These are phyloP conservation scores for Neuroscelio doddi DNA, from an alignment of 2,888 invertebrate genomes.

Conservation along the genomic window DNA sequence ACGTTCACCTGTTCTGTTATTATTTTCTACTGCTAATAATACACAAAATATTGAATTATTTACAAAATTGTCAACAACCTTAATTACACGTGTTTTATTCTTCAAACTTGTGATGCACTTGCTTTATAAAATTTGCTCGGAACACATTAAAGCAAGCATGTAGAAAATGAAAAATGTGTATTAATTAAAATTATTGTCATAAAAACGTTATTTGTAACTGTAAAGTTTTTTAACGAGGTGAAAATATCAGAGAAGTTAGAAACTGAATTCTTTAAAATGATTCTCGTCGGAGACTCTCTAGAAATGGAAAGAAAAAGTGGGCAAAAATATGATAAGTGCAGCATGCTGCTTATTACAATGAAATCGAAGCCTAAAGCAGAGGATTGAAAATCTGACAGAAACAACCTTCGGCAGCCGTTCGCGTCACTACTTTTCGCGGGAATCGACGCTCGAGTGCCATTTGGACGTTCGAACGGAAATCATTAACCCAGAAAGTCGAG, in stretches of 20 bases:
- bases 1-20: too few relatives aligned
- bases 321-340: not conserved
- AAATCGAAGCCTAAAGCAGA: slow-evolving; percentile 20
- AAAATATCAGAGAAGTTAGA: slow-evolving; percentile 3
- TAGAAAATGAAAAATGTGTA: not conserved
- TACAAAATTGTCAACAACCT: too few relatives aligned
- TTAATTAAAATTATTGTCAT: not conserved
- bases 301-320: not conserved
- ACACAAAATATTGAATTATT: too few relatives aligned
- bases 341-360: slow-evolving; percentile 23
- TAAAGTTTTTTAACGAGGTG: not conserved
- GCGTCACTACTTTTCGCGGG: slow-evolving; percentile 38
- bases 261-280: not conserved
- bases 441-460: slow-evolving; percentile 53
- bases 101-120: too few relatives aligned
- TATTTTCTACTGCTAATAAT: too few relatives aligned
- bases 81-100: too few relatives aligned
- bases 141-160: too few relatives aligned
- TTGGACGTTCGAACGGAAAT: slow-evolving; percentile 55
- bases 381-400: slow-evolving; percentile 26
- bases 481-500: slow-evolving; percentile 57
- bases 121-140: too few relatives aligned
- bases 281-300: not conserved
- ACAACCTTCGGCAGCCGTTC: slow-evolving; percentile 20
- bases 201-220: not conserved